Conservation (phyloP, 2,113 vertebrate species). For the Lepidothrix coronata region DNA sequence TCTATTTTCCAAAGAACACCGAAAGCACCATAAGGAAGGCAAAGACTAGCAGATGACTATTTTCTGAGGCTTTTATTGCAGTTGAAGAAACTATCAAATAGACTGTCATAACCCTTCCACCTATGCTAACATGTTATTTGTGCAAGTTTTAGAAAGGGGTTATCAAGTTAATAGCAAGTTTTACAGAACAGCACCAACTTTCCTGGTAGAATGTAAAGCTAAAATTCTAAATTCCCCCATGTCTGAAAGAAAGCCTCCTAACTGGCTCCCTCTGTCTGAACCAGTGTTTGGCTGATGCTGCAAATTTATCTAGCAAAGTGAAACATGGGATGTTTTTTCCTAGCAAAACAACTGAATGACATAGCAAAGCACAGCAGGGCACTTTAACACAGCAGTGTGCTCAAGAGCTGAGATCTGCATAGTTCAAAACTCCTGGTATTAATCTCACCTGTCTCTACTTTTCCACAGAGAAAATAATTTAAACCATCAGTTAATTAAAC, state of each 20-base stretch:
- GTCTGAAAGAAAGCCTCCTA: conserved; percentile 39
- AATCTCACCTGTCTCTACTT: conserved; percentile 52
- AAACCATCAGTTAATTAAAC: conserved; percentile 36
- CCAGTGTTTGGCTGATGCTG: conserved; percentile 39
- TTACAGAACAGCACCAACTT: conserved; percentile 30
- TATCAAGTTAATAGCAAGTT: conserved; percentile 29
- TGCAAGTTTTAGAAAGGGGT: background rate
- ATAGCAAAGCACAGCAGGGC: conserved; percentile 40
- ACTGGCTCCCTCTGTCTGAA: conserved; percentile 32
- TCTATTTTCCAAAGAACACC: background rate
- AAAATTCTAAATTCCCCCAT: conserved; percentile 39
- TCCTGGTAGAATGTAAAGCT: conserved; percentile 30
- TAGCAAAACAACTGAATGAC: conserved; percentile 55
- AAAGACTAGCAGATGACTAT: background rate
- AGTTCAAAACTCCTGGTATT: conserved; percentile 29
- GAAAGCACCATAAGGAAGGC: background rate
- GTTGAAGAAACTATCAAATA: background rate
- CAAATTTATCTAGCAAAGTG: conserved; percentile 42
- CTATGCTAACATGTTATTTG: background rate
- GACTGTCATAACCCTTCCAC: background rate
- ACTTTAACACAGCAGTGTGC: conserved; percentile 2
- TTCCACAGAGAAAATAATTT: conserved; percentile 39
- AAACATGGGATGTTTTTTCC: background rate
- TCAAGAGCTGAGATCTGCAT: conserved; percentile 34
- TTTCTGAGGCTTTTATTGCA: background rate